phyloP scores from a whole-genome alignment of 2,888 invertebrate species.

The Netelia melanura region DNA sequence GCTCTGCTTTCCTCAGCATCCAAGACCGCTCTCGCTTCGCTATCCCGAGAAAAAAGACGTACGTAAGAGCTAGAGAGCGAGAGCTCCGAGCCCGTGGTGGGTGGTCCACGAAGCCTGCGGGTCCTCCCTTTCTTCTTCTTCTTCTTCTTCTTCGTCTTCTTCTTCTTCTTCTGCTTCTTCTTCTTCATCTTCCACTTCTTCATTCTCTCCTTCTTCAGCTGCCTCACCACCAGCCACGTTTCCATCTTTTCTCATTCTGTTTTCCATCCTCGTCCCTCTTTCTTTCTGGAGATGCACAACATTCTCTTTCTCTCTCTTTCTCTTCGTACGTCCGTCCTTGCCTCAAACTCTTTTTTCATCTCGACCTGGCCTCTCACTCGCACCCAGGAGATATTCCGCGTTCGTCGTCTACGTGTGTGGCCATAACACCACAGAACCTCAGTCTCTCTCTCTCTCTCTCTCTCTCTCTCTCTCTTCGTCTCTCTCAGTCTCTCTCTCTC shows the following conservation, averaged over 20 bases:
- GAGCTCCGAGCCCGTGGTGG: conserved; percentile 68
- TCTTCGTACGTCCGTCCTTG: not conserved
- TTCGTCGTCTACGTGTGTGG: conserved; percentile 71
- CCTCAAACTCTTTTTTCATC: not conserved
- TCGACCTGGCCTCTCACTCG: conserved; percentile 38
- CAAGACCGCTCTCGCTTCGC: conserved; percentile 22
- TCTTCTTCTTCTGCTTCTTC: conserved; percentile 16
- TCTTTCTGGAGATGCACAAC: not conserved
- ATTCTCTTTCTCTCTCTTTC: conserved; percentile 1
- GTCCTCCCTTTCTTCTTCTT: conserved; percentile 54
- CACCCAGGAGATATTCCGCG: conserved; percentile 51
- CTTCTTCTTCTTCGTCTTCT: conserved; percentile 11
- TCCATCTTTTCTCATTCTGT: conserved; percentile 36
- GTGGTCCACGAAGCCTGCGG: conserved; percentile 71
- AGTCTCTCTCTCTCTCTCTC: conserved; percentile 21
- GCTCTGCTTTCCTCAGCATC: conserved; percentile 20
- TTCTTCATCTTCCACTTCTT: conserved; percentile 20
- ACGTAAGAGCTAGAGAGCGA: conserved; percentile 63
- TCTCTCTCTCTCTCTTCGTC: conserved; percentile 25
- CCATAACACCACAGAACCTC: conserved; percentile 66
- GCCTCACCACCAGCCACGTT: conserved; percentile 16
- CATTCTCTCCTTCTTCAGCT: conserved; percentile 7
- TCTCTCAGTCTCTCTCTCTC: not conserved
- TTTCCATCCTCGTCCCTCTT: conserved; percentile 14
- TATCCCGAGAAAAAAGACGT: conserved; percentile 41